Evolutionary conservation across 2,888 invertebrate genomes (phyloP).

Genomic region (Drosophila lutescens): DNA sequence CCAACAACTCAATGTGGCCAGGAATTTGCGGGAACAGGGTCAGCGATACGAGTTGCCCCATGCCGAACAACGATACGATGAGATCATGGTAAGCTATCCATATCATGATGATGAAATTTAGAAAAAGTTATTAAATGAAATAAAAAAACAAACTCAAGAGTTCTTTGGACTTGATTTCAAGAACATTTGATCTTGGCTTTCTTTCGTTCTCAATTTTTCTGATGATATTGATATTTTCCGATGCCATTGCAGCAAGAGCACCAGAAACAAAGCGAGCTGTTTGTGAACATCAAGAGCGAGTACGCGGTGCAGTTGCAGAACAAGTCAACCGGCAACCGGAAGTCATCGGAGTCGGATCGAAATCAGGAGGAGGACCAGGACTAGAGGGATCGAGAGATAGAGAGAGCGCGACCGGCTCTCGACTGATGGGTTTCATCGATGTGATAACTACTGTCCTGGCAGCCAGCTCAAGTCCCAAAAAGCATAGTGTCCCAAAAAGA

Average conservation of each 20-base stretch:
- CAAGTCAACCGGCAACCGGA: slow-evolving; percentile 42
- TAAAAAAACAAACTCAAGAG: no score
- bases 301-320: slow-evolving; percentile 80
- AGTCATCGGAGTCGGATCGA: slow-evolving; percentile 15
- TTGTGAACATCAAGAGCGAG: slow-evolving; percentile 82
- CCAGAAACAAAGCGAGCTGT: slow-evolving; percentile 83
- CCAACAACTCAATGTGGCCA: slow-evolving; percentile 80
- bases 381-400: background rate
- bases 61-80: slow-evolving; percentile 80
- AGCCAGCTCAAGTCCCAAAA: slow-evolving; percentile 35
- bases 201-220: no score
- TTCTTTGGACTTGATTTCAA: no score
- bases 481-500: slow-evolving; percentile 2
- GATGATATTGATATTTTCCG: background rate
- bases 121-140: background rate
- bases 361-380: slow-evolving; percentile 18
- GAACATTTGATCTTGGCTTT: no score
- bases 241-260: slow-evolving; percentile 80
- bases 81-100: slow-evolving; percentile 78
- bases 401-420: slow-evolving; percentile 13
- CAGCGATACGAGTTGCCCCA: slow-evolving; percentile 79
- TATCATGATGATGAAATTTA: background rate
- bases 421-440: slow-evolving; percentile 50
- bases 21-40: slow-evolving; percentile 80
- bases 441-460: slow-evolving; percentile 46